Evolutionary conservation across 2,797 vertebrate species (phyloP).

Genomic region (Rousettus madagascariensis): DNA sequence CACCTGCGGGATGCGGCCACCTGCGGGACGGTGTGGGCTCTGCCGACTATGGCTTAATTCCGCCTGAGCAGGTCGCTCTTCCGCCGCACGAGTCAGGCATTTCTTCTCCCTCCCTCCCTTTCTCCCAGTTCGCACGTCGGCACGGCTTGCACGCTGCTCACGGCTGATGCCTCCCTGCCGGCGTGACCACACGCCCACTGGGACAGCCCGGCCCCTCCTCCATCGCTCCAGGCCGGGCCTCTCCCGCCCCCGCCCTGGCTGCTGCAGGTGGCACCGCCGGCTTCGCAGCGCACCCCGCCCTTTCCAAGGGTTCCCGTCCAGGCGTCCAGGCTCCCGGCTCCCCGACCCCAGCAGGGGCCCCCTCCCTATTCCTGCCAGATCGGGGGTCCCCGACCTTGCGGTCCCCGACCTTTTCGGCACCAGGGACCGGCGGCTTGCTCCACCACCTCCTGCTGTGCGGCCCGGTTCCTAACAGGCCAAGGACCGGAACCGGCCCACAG

Average conservation of each 20-base stretch:
- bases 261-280: fast-evolving
- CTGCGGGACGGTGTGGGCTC: fast-evolving
- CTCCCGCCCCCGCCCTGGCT: not conserved
- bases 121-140: not conserved
- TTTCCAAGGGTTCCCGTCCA: fast-evolving
- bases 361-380: not conserved
- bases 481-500: no score
- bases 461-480: no score
- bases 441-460: no score
- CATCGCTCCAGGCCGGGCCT: not conserved
- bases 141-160: not conserved
- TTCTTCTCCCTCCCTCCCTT: not conserved
- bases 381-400: no score
- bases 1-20: fast-evolving
- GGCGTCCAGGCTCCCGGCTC: not conserved
- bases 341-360: not conserved
- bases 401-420: no score
- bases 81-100: not conserved
- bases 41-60: not conserved
- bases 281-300: not conserved
- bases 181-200: fast-evolving
- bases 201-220: not conserved
- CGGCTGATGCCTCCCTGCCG: not conserved
- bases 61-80: not conserved
- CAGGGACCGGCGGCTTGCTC: no score